Evolutionary conservation across 2,797 vertebrate genomes (phyloP), one percentile per base, ranked within the genome.

Genomic region (Centroberyx gerrardi): DNA sequence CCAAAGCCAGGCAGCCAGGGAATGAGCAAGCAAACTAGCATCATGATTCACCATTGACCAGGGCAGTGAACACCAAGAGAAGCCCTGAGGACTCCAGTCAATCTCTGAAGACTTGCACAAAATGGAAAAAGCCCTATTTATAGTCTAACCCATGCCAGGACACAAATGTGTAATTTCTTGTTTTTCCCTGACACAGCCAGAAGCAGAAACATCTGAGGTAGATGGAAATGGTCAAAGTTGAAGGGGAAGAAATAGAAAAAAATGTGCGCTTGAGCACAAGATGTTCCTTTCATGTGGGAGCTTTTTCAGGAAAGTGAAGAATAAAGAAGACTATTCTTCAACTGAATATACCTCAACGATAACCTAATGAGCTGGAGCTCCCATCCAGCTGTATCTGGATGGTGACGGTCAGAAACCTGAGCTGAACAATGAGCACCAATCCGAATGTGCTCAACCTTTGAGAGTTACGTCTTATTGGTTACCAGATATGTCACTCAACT

Each of bases 71-170:
- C 56, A 9, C 84, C 60, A 79, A 80, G 62, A 74, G 73, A 88
- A 85, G 33, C 77, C 87, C 82, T 0, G 1, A 81, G 83, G 88
- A 85, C 44, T 79, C 68, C 28, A 44, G 72, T 90, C 76, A 64
- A 85, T 86, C 91, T 90, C 84, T 1, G 61, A 86, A 74, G 83
- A 84, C 74, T 76, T 76, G 40, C 40, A 76, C 72, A 85, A 85
- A 87, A 86, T 85, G 80, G 81, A 83, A 89, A 63, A 82, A 79
- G 61, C 48, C 40, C 77, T 88, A 88, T 90, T 85, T 85, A 87
- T 89, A 90, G 72, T 68, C 40, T 29, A 54, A 81, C 54, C 78
- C 3, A 18, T 76, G 78, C 73, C 88, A 85, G 54, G 68, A 81
- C 62, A 68, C 74, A 78, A 87, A 80, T 88, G 31, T n/a, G 31